Conservation (phyloP, 2,113 vertebrate genomes). For the Hemichromis elongatus region DNA sequence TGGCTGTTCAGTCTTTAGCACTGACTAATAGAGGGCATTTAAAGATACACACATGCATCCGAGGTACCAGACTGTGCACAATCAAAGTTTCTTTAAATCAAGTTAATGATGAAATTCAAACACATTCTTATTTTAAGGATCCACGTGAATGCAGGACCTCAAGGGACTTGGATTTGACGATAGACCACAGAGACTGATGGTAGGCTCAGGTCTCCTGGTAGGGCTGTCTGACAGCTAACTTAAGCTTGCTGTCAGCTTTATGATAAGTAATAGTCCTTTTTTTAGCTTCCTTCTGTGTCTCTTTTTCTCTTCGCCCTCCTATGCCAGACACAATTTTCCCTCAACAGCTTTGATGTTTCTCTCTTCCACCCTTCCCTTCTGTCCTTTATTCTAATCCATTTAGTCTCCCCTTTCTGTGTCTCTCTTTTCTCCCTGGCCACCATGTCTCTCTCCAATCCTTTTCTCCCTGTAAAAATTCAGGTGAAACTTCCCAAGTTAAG, state of each 20-base stretch:
- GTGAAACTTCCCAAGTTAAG: conserved; percentile 30
- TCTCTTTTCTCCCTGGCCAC: conserved; percentile 19
- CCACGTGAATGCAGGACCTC: not conserved
- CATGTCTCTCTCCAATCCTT: conserved; percentile 10
- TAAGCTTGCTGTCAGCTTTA: conserved; percentile 49
- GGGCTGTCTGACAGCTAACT: conserved; percentile 33
- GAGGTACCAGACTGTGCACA: not conserved
- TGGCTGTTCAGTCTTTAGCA: not conserved
- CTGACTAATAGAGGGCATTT: not conserved
- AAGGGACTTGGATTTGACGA: not conserved
- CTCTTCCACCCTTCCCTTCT: conserved; percentile 31
- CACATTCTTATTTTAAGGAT: not conserved
- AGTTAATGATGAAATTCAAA: conserved; percentile 23
- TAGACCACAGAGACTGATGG: conserved; percentile 9
- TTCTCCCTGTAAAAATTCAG: conserved; percentile 10
- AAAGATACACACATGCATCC: not conserved
- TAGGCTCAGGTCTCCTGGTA: conserved; percentile 27
- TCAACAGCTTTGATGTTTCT: conserved; percentile 59
- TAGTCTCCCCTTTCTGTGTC: conserved; percentile 37
- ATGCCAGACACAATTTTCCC: conserved; percentile 29
- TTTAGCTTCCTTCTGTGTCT: conserved; percentile 16
- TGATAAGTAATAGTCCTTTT: conserved; percentile 45
- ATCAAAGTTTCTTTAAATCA: not conserved
- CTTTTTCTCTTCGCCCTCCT: not conserved
- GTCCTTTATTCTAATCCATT: conserved; percentile 62